Percentiles rank a stretch among this genome's conserved stretches.
phyloP scores from a whole-genome alignment of 2,888 invertebrate species.

The Nomada ferruginata region DNA sequence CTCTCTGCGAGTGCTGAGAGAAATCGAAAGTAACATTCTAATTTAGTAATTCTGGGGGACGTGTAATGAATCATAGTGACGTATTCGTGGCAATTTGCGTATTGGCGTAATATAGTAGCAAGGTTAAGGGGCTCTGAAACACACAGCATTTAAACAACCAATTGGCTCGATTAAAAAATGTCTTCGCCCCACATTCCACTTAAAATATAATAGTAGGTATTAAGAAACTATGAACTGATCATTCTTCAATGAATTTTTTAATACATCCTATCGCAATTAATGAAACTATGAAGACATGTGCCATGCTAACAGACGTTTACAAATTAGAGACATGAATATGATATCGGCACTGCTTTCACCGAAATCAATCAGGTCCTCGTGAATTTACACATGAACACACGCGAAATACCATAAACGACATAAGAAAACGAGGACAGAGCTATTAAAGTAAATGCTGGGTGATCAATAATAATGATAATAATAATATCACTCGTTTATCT shows the following conservation, averaged over 20 bases:
- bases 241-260: background rate
- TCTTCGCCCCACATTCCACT: background rate
- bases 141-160: background rate
- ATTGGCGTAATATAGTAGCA: slow-evolving; percentile 8
- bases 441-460: no score
- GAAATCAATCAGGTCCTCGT: background rate
- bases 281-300: background rate
- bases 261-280: background rate
- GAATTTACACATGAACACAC: background rate
- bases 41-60: slow-evolving; percentile 21
- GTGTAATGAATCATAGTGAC: slow-evolving; percentile 37
- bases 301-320: no score
- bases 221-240: background rate
- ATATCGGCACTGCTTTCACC: background rate
- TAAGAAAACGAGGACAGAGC: no score
- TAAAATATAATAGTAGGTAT: no score
- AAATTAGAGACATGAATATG: no score
- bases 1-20: background rate
- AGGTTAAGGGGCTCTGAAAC: slow-evolving; percentile 17
- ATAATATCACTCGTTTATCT: no score
- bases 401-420: background rate
- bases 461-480: no score
- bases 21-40: slow-evolving; percentile 40
- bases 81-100: slow-evolving; percentile 23
- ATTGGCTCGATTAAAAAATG: no score